phyloP scores from a whole-genome alignment of 2,888 invertebrate species.

The Dicyrtoma fusca region DNA sequence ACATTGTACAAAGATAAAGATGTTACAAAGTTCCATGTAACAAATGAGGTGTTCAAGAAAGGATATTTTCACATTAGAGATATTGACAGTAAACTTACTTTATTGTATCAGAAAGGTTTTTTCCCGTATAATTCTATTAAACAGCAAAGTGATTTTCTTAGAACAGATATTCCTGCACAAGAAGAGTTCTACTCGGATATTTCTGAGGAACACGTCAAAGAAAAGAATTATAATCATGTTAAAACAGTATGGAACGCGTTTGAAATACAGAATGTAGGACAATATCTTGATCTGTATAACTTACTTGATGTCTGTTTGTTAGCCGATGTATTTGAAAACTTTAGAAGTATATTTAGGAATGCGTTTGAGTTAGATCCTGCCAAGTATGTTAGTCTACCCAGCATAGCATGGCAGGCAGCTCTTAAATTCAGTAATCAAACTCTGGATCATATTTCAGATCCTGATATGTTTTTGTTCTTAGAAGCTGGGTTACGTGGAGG shows the following conservation, averaged over 20 bases:
- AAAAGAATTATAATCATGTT: conserved; percentile 18
- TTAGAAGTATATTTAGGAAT: background rate
- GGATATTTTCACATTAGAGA: too few species aligned
- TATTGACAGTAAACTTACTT: background rate
- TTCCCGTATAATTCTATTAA: background rate
- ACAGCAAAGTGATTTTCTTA: background rate
- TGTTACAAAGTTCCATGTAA: too few species aligned
- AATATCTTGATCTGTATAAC: conserved; percentile 5
- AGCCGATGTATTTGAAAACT: background rate
- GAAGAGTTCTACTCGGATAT: conserved; percentile 13
- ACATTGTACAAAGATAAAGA: too few species aligned
- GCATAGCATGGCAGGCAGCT: background rate
- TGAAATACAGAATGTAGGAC: conserved; percentile 3
- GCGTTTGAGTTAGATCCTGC: conserved; percentile 11
- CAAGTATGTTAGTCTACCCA: background rate
- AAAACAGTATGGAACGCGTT: conserved; percentile 2
- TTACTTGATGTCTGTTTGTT: background rate
- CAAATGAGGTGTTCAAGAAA: too few species aligned
- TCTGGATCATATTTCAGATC: background rate
- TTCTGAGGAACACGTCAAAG: background rate
- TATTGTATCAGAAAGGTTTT: conserved; percentile 4
- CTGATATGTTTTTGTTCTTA: background rate
- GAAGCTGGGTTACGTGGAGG: conserved; percentile 16
- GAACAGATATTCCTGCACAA: conserved; percentile 1
- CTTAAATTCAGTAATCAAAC: background rate